Conservation (phyloP, 2,113 vertebrate species). For the Gadus macrocephalus region DNA sequence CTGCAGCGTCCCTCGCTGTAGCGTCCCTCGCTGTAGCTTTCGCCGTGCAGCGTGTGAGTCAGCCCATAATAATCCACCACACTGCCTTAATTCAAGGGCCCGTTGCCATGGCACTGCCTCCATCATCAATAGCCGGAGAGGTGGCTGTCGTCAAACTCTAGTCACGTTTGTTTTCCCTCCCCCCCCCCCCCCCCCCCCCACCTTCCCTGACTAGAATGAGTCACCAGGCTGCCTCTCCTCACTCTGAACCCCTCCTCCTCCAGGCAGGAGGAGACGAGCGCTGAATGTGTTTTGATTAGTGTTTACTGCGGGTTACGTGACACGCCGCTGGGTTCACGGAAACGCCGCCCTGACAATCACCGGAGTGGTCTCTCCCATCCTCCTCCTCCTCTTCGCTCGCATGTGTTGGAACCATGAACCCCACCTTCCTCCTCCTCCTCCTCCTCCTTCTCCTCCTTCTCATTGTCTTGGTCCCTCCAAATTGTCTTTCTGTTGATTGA, state of each 20-base stretch:
- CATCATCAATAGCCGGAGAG: conserved; percentile 68
- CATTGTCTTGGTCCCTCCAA: too few species aligned
- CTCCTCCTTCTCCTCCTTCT: too few species aligned
- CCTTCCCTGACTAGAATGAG: conserved; percentile 6
- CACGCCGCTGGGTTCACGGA: neutral
- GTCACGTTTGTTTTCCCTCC: conserved; percentile 50
- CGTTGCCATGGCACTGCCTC: conserved; percentile 68
- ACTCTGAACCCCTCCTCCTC: neutral
- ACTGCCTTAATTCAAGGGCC: conserved; percentile 61
- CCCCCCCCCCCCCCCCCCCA: conserved; percentile 32
- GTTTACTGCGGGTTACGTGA: neutral
- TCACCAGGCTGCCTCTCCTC: neutral
- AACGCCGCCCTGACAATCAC: too few species aligned
- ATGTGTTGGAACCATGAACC: too few species aligned
- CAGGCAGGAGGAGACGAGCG: neutral
- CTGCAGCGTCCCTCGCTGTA: conserved; percentile 33
- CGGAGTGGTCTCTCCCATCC: too few species aligned
- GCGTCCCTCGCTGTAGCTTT: conserved; percentile 36
- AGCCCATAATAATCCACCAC: conserved; percentile 70
- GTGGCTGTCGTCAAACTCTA: conserved; percentile 40
- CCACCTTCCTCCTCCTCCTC: too few species aligned
- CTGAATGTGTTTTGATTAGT: neutral
- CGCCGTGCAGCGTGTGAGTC: conserved; percentile 53
- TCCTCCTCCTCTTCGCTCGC: too few species aligned
- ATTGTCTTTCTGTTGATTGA: too few species aligned